Evolutionary conservation across 2,113 vertebrate genomes (phyloP).

Genomic region (Apodemus speciosus): DNA sequence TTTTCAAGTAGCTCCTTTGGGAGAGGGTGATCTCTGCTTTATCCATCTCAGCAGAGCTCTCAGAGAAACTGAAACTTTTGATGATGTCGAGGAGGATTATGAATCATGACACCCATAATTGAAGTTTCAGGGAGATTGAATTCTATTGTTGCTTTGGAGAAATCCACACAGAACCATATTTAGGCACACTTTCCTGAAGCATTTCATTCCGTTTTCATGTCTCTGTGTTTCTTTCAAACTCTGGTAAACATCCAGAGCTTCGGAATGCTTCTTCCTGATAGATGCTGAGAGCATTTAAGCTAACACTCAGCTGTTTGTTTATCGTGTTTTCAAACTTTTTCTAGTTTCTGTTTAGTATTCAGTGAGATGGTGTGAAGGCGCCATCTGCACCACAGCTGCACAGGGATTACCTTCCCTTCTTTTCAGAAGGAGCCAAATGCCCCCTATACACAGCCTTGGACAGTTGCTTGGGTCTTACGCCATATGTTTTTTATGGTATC

Average conservation of each 20-base stretch:
- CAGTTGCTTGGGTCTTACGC: constrained; percentile 5
- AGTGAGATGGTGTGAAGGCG: constrained; percentile 69
- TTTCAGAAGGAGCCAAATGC: constrained; percentile 46
- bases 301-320: constrained; percentile 79
- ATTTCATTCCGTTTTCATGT: constrained; percentile 70
- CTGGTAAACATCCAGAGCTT: constrained; percentile 72
- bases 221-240: constrained; percentile 64
- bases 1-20: constrained; percentile 38
- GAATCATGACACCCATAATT: constrained; percentile 39
- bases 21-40: neutral
- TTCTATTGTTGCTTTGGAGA: constrained; percentile 70
- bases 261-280: constrained; percentile 71
- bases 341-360: constrained; percentile 76
- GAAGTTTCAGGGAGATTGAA: constrained; percentile 62
- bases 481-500: constrained; percentile 57
- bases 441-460: constrained; percentile 35
- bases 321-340: constrained; percentile 75
- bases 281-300: constrained; percentile 72
- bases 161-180: constrained; percentile 65
- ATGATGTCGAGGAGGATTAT: constrained; percentile 50
- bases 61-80: constrained; percentile 48
- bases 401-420: constrained; percentile 68
- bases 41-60: constrained; percentile 37
- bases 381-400: constrained; percentile 80
- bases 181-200: constrained; percentile 72